These are phyloP conservation scores for Spinus olivaceus DNA, from an alignment of 2,797 vertebrate species.

Conservation along the genomic window DNA sequence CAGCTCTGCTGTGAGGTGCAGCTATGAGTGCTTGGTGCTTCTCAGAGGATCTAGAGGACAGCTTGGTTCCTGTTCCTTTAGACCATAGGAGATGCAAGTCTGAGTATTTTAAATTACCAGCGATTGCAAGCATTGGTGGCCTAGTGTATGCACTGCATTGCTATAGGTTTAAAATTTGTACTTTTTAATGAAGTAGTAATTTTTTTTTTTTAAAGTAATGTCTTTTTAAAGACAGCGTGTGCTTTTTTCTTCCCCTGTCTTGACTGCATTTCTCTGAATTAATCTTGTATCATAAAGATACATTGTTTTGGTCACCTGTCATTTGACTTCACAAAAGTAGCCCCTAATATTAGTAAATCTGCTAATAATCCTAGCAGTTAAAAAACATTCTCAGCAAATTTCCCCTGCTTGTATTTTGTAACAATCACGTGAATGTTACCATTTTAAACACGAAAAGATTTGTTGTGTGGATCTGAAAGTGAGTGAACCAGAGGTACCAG, in stretches of 20 bases:
- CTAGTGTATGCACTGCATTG: neutral
- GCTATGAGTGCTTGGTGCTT: neutral
- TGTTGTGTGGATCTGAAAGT: neutral
- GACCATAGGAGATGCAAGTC: neutral
- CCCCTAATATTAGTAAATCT: neutral
- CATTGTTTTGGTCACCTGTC: neutral
- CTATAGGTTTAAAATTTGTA: neutral
- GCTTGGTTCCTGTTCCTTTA: neutral
- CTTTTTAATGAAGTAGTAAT: neutral
- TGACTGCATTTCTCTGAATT: neutral
- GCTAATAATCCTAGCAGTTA: neutral
- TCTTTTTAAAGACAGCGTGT: neutral
- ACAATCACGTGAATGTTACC: neutral
- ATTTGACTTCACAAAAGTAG: neutral
- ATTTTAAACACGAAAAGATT: neutral
- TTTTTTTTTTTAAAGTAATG: neutral
- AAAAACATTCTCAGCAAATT: neutral
- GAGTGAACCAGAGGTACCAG: neutral
- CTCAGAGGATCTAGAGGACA: neutral
- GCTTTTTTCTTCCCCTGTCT: rapidly evolving
- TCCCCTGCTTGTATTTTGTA: neutral
- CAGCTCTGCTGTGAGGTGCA: neutral
- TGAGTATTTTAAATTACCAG: neutral
- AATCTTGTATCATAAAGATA: neutral
- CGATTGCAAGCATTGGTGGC: neutral